These are phyloP conservation scores for Turritopsis dohrnii DNA, from an alignment of 30 jellyfish, hydroid and myxozoan genomes.

Conservation along the genomic window DNA sequence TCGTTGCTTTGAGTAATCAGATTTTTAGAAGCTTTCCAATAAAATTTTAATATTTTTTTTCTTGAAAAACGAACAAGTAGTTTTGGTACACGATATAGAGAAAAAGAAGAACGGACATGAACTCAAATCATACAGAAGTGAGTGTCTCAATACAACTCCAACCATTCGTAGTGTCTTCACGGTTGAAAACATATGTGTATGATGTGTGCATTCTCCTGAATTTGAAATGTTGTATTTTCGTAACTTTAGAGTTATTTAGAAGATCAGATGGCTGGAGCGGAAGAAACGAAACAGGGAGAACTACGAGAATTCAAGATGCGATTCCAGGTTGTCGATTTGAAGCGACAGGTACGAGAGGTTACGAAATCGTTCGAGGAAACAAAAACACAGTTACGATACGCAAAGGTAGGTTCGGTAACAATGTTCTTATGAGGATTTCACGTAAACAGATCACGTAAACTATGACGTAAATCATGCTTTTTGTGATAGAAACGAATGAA, in stretches of 20 bases:
- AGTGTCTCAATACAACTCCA: too few relatives aligned
- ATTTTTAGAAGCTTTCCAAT: not conserved
- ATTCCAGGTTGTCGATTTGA: conserved; percentile 1
- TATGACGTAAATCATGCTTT: not conserved
- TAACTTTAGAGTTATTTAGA: too few relatives aligned
- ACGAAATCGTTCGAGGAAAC: not conserved
- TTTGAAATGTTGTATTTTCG: too few relatives aligned
- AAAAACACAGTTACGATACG: not conserved
- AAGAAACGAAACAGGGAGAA: not conserved
- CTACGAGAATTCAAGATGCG: not conserved
- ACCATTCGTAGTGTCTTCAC: too few relatives aligned
- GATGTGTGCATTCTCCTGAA: too few relatives aligned
- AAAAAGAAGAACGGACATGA: too few relatives aligned
- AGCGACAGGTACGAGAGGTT: not conserved
- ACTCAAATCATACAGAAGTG: too few relatives aligned
- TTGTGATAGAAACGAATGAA: conserved; percentile 19
- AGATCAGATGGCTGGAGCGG: not conserved
- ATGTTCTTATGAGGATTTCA: not conserved
- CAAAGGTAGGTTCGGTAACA: not conserved
- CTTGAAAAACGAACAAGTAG: too few relatives aligned
- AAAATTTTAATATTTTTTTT: too few relatives aligned
- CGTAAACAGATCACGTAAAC: not conserved
- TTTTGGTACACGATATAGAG: too few relatives aligned
- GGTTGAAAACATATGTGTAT: too few relatives aligned
- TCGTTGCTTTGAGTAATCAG: not conserved